A percentile compares a stretch with the other conserved stretches of the same genome.
Evolutionary conservation across 2,888 invertebrate genomes (phyloP).

Genomic region (Xanthorhoe spadicearia): DNA sequence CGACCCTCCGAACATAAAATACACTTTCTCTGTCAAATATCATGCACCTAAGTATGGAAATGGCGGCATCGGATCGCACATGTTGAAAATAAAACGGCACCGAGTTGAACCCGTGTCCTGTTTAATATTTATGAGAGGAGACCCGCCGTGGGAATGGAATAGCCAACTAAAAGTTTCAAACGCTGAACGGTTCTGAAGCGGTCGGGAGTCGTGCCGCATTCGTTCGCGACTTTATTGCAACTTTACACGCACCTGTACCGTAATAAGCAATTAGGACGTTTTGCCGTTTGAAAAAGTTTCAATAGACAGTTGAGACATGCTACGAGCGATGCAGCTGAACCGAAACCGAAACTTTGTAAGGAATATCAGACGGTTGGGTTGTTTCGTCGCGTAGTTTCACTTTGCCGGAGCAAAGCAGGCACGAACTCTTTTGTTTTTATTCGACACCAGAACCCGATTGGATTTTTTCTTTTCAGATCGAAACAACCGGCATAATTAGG

Average conservation of each 20-base stretch:
- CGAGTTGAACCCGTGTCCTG: conserved; percentile 56
- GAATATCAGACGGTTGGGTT: conserved; percentile 29
- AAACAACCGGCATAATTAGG: conserved; percentile 26
- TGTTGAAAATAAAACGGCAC: conserved; percentile 60
- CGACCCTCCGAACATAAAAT: conserved; percentile 34
- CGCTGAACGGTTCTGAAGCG: conserved; percentile 58
- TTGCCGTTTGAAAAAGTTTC: conserved; percentile 21
- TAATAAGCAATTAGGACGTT: conserved; percentile 33
- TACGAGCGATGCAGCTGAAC: conserved; percentile 15
- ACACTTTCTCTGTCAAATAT: conserved; percentile 42
- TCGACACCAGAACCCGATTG: conserved; percentile 23
- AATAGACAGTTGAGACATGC: conserved; percentile 16
- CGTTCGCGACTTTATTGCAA: conserved; percentile 61
- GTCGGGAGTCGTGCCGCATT: conserved; percentile 46
- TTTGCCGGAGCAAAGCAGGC: conserved; percentile 24
- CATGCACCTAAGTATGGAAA: conserved; percentile 50
- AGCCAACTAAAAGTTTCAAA: conserved; percentile 60
- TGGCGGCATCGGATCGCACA: conserved; percentile 53
- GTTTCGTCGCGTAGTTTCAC: conserved; percentile 25
- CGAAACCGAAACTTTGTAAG: conserved; percentile 19
- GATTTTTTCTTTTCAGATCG: conserved; percentile 28
- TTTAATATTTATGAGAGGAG: conserved; percentile 66
- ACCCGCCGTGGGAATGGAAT: conserved; percentile 53
- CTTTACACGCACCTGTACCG: conserved; percentile 50
- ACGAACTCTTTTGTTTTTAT: conserved; percentile 28